Base-by-base conservation (phyloP, 2,797 vertebrate genomes). In the Arremon brunneinucha region DNA sequence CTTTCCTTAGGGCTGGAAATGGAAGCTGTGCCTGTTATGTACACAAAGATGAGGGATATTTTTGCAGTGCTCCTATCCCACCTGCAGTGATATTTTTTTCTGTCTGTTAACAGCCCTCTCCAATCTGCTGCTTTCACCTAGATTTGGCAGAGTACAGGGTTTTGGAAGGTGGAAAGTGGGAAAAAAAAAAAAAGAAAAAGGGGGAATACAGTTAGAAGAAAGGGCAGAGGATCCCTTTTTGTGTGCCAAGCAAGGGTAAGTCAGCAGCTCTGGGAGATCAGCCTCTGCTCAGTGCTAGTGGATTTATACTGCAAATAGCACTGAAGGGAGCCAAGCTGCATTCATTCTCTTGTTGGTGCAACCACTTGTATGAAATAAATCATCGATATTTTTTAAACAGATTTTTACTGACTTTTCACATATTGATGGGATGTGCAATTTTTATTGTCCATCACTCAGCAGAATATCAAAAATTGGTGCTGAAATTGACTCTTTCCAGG, bases 201-300 rank as follows among this genome's bases (percentile, higher is more conserved):
- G 3, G 19, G 16, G 67, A 78, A 72, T 57, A 27, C 0, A 0
- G 4, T 12, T 30, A 43, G 23, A 71, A 50, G 13, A 65, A 34
- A 49, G 8, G n/a, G n/a, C 11, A 68, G 13, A 56, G 4, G 13
- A 65, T 56, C 12, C 3, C 4, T 23, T 18, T 35, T 69, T 35
- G 0, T 27, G 17, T 71, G 44, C 32, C 21, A 67, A 35, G 9
- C 0, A 1, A 59, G 3, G 8, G 22, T 47, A 90, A 68, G 15
- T 22, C 6, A 85, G n/a, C 11, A 72, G 37, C 0, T 0, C 11
- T 46, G 7, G 26, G 34, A 76, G 21, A 52, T 26, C 11, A 6
- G 50, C 23, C 23, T 77, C 49, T 32, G 14, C 44, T 77, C 39
- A 28, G 4, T 46, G 56, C 26, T 65, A 32, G 26, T 12, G 35